Base-by-base conservation (phyloP, 2,888 invertebrate genomes). In the Drosophila quinaria region DNA sequence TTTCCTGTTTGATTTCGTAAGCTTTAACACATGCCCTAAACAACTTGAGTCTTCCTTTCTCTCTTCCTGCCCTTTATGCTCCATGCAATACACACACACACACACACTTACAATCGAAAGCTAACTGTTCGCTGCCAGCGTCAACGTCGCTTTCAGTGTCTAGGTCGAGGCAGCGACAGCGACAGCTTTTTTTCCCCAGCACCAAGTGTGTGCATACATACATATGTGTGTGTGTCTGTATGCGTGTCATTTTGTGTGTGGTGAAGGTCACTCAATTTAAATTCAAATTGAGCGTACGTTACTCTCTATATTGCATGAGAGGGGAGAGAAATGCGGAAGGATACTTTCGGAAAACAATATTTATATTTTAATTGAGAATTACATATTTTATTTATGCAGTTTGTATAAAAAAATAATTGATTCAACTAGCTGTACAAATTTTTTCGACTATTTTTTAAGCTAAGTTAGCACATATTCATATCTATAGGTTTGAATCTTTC, bases 81-180 rank as follows among this genome's bases (percentile, higher is more conserved):
- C 31, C 17, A 17, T 4, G 41, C 70, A 70, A 17, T 25, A 8
- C 29, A 29, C 8, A 29, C 8, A 29, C 29, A 29, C 29, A 29
- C 4, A 17, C 5, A 11, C 51, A 35, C 46, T n/a, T 2, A 11
- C 51, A 35, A 39, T 15, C 47, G 8, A 22, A 55, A 41, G 47
- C 64, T 55, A 49, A 9, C 37, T 4, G 10, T 9, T 4, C 17
- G 31, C 52, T 56, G 31, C 42, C 52, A 31, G 61, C 63, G 56
- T 46, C 55, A 62, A 52, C 55, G 46, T 46, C 37, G 63, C 71
- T 70, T 83, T 84, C 89, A 84, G 81, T 83, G 89, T 89, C 89
- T 89, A 89, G 89, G 86, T 86, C 86, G 86, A 87, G 85, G 81
- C 66, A 84, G 63, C 64, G 59, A 19, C 44, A 60, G 49, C 77